These are phyloP conservation scores for Melikaiella ostensackeni DNA, from an alignment of 2,888 invertebrate genomes.

Conservation along the genomic window DNA sequence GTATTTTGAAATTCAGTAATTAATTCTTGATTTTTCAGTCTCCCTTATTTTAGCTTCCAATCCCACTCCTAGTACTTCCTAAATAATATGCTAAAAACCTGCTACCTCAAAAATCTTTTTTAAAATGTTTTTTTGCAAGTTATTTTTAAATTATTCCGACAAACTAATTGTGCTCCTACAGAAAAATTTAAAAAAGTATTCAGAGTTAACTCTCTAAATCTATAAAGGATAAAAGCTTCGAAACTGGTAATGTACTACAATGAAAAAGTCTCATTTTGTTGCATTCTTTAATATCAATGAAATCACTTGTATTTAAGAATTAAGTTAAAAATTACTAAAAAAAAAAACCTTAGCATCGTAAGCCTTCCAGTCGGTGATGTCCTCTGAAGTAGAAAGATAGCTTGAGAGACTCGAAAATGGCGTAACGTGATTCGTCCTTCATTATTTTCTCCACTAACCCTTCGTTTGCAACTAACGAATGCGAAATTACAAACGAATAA, in stretches of 20 bases:
- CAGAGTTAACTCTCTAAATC: too few relatives aligned
- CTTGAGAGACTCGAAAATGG: slow-evolving; percentile 20
- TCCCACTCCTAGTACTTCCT: too few relatives aligned
- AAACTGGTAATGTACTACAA: slow-evolving; percentile 1
- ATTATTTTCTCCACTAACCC: not conserved
- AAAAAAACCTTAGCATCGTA: slow-evolving; percentile 31
- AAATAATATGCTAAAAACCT: too few relatives aligned
- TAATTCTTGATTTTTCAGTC: too few relatives aligned
- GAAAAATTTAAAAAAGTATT: too few relatives aligned
- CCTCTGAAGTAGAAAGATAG: slow-evolving; percentile 13
- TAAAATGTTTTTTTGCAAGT: too few relatives aligned
- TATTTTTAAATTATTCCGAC: too few relatives aligned
- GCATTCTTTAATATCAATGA: slow-evolving; percentile 41
- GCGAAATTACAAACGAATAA: slow-evolving; percentile 13
- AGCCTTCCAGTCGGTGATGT: slow-evolving; percentile 27
- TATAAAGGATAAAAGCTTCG: not conserved
- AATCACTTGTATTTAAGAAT: slow-evolving; percentile 27
- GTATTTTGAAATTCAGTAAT: too few relatives aligned
- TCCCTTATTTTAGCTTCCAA: too few relatives aligned
- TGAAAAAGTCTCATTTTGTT: slow-evolving; percentile 41
- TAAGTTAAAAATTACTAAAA: slow-evolving; percentile 38
- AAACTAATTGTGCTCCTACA: too few relatives aligned
- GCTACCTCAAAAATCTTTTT: too few relatives aligned
- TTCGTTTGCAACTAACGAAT: not conserved
- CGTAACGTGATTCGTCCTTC: slow-evolving; percentile 17